Evolutionary conservation across 92 coral and sea anemone genomes (phyloP).

Genomic region (Actinostola sp.): DNA sequence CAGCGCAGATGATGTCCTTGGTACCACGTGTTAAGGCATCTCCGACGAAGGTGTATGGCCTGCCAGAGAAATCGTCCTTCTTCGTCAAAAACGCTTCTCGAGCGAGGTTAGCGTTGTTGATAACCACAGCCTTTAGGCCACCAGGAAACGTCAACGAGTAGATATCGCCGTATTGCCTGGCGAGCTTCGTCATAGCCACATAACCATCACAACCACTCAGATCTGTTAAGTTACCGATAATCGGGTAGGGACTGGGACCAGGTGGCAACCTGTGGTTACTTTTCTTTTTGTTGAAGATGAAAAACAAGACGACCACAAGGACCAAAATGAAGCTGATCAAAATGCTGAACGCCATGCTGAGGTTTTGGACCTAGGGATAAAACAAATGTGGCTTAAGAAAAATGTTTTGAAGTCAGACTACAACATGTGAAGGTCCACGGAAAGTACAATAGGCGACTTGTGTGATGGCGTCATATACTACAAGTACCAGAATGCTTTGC

Average conservation of each 20-base stretch:
- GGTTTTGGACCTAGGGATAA: no score
- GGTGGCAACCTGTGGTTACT: slow-evolving; percentile 37
- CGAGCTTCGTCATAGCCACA: slow-evolving; percentile 54
- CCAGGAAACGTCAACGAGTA: slow-evolving; percentile 62
- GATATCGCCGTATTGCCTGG: slow-evolving; percentile 69
- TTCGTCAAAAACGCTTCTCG: slow-evolving; percentile 66
- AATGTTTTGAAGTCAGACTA: no score
- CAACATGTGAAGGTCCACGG: no score
- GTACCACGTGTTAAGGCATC: slow-evolving; percentile 54
- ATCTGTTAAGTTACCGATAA: slow-evolving; percentile 57
- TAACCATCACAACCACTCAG: slow-evolving; percentile 48
- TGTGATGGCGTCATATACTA: no score
- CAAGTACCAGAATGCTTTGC: no score
- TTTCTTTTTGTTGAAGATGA: not conserved
- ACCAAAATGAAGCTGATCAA: not conserved
- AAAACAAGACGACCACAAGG: not conserved
- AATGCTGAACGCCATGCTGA: not conserved
- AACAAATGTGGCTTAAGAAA: no score
- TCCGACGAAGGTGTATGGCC: slow-evolving; percentile 64
- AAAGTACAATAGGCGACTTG: no score
- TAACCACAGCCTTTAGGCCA: slow-evolving; percentile 56
- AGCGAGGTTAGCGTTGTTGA: slow-evolving; percentile 62
- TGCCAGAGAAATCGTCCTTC: slow-evolving; percentile 69
- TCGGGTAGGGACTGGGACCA: slow-evolving; percentile 68
- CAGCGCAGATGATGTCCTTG: slow-evolving; percentile 66